Base-by-base conservation (phyloP, 2,113 vertebrate species). In the Delphinus delphis region DNA sequence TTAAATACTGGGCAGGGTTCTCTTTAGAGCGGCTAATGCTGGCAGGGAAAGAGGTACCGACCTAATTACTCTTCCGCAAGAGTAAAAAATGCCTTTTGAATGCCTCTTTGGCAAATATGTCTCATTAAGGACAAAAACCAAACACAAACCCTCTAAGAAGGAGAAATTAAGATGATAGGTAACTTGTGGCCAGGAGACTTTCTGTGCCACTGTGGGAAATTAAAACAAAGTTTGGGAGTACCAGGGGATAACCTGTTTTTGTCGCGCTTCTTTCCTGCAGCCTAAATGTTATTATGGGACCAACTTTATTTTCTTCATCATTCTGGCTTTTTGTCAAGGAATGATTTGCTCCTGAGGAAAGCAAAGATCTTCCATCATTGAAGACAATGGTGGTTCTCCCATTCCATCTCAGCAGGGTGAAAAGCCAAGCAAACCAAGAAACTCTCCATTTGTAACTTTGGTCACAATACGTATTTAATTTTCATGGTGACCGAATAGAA, bases 11-110 rank as follows among this genome's bases (percentile, higher is more conserved):
- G 98, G 98, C 98, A 98, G 98, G 98, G 98, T 97, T 98, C 98
- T 97, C 96, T 99, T 98, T 98, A 98, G 98, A 98, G 98, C 97
- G 71, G 96, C 97, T 98, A 97, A 97, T 98, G 98, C 97, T 99
- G 98, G 98, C 98, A 98, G 98, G 86, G 98, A 98, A 98, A 98
- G 98, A 99, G 98, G 98, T 98, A 98, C 98, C 97, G 98, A 99
- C 98, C 99, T 99, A 99, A 99, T 99, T 99, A 98, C 98, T 99
- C 97, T 97, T 98, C 97, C 98, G 96, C 98, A 98, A 98, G 98
- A 99, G 98, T 98, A 98, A 98, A 99, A 98, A 99, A 99, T 98
- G 98, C 98, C 97, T 98, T 33, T 79, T 99, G 98, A 99, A 99
- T 98, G 98, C 97, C 94, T 98, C 98, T 97, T 99, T 99, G 99